These are phyloP conservation scores for Yasuhikotakia modesta DNA, from an alignment of 2,797 vertebrate species.

Conservation along the genomic window DNA sequence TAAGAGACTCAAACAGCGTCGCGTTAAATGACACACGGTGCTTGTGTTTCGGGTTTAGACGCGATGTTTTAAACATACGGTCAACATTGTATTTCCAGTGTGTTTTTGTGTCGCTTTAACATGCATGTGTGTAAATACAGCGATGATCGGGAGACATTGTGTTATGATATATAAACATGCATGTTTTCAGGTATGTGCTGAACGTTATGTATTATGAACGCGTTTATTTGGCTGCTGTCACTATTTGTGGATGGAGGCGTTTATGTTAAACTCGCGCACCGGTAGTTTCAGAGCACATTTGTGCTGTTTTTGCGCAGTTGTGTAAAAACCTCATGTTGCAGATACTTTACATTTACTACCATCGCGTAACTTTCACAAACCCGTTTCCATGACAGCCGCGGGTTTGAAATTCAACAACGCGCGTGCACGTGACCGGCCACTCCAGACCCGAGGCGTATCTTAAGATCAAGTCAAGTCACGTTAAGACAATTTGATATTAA, in stretches of 20 bases:
- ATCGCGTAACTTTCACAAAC: constrained; percentile 24
- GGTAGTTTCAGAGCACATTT: too few species aligned
- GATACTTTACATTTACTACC: not conserved
- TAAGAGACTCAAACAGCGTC: constrained; percentile 30
- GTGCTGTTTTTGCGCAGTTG: constrained; percentile 1
- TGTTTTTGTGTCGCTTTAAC: not conserved
- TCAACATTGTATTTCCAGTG: not conserved
- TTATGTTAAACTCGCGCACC: too few species aligned
- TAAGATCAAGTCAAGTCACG: constrained; percentile 12
- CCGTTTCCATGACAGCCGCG: constrained; percentile 60
- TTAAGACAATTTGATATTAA: not conserved
- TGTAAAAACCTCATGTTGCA: too few species aligned
- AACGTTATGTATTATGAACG: too few species aligned
- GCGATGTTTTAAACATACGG: not conserved
- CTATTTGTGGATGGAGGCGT: too few species aligned
- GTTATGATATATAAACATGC: not conserved
- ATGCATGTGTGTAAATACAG: not conserved
- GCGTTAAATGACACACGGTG: not conserved
- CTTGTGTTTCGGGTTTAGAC: not conserved
- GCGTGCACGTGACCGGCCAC: not conserved
- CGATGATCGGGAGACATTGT: not conserved
- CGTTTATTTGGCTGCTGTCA: too few species aligned
- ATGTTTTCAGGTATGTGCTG: not conserved
- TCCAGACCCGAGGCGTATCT: constrained; percentile 28
- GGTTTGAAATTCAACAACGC: constrained; percentile 50